Conservation (phyloP, 2,797 vertebrate genomes). For the Dipus sagitta region DNA sequence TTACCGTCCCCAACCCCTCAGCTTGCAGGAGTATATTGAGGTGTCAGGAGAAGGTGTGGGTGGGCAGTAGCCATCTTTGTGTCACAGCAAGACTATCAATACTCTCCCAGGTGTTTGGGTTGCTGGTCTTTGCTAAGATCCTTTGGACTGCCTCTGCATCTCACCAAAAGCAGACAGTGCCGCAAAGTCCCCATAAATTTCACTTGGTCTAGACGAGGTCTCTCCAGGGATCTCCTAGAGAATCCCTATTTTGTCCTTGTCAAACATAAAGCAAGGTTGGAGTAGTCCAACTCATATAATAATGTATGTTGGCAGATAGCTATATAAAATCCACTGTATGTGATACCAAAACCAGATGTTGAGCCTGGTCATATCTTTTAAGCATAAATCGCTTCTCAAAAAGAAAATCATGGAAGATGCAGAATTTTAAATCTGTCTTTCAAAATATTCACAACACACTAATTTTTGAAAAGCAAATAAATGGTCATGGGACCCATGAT, state of each 20-base stretch:
- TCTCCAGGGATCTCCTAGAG: slow-evolving; percentile 62
- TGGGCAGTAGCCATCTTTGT: background rate
- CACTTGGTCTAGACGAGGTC: slow-evolving; percentile 60
- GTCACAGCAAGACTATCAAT: background rate
- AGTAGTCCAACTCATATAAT: background rate
- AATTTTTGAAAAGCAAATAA: background rate
- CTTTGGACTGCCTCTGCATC: background rate
- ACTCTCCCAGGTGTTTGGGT: background rate
- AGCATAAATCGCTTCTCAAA: slow-evolving; percentile 38
- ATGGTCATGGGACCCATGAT: background rate
- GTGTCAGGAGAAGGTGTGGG: background rate
- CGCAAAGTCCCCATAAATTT: slow-evolving; percentile 46
- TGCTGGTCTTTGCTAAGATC: background rate
- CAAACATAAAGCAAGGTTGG: slow-evolving; percentile 29
- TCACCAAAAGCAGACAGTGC: background rate
- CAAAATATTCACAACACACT: background rate
- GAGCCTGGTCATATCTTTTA: background rate
- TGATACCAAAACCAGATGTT: slow-evolving; percentile 57
- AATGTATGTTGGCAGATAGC: slow-evolving; percentile 51
- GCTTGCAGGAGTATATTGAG: background rate
- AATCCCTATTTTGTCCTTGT: slow-evolving; percentile 67
- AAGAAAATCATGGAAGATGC: background rate
- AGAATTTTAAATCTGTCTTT: slow-evolving; percentile 11
- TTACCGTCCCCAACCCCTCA: background rate
- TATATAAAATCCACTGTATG: background rate